These are phyloP conservation scores for Halichondria panicea DNA, from an alignment of 37 sponge, comb jelly and placozoan genomes.

Conservation along the genomic window DNA sequence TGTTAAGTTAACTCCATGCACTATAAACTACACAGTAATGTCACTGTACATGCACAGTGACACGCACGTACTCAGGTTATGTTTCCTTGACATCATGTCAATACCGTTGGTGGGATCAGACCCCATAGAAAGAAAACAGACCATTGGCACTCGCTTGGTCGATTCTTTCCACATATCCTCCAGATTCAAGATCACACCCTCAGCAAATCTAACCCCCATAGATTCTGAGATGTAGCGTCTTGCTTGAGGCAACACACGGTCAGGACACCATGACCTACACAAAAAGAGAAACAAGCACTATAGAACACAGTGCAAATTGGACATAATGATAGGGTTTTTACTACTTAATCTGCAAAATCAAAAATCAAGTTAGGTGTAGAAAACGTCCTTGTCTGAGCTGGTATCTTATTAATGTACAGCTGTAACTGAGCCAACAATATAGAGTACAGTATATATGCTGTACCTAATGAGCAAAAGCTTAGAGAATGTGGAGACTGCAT, in stretches of 20 bases:
- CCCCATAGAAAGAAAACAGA: slow-evolving; percentile 96
- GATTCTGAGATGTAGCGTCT: slow-evolving; percentile 91
- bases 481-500: slow-evolving; percentile 91
- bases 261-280: slow-evolving; percentile 99
- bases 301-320: too few species aligned
- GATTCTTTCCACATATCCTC: slow-evolving; percentile 95
- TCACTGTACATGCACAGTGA: too few species aligned
- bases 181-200: slow-evolving; percentile 96
- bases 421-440: too few species aligned
- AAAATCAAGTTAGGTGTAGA: too few species aligned
- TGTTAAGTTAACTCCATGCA: too few species aligned
- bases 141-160: slow-evolving; percentile 82
- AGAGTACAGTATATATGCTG: too few species aligned
- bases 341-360: too few species aligned
- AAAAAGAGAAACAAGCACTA: too few species aligned
- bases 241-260: slow-evolving; percentile 93
- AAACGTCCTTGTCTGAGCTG: too few species aligned
- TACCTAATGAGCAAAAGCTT: slow-evolving; percentile 93
- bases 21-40: too few species aligned
- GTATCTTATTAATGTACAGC: too few species aligned
- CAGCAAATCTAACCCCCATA: slow-evolving; percentile 93
- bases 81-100: slow-evolving; percentile 87
- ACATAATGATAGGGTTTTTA: too few species aligned
- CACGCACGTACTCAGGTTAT: slow-evolving; percentile 53
- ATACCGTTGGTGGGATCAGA: slow-evolving; percentile 97